Percentiles rank a stretch among this genome's conserved stretches.
phyloP scores from a whole-genome alignment of 2,113 vertebrate species.

The Rhinopithecus roxellana region DNA sequence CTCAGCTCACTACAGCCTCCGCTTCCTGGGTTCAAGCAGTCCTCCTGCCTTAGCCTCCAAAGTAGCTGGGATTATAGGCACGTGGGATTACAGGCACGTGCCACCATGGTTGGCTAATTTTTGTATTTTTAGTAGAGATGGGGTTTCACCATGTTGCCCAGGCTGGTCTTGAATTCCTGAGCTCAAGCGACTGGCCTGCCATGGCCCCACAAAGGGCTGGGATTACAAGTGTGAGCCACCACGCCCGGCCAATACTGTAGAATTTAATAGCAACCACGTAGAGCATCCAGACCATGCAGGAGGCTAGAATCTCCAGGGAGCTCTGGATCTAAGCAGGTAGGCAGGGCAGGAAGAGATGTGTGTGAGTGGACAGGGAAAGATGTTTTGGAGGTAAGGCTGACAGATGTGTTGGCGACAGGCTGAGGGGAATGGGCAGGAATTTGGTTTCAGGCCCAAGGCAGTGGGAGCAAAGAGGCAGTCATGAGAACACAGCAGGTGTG shows the following conservation, averaged over 20 bases:
- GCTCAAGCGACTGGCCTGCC: too few species aligned
- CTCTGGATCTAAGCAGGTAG: background rate
- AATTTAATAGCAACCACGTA: background rate
- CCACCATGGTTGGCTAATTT: too few species aligned
- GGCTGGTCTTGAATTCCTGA: too few species aligned
- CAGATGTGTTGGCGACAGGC: background rate
- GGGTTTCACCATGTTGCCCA: too few species aligned
- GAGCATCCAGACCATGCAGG: background rate
- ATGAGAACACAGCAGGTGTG: background rate
- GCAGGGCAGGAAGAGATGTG: background rate
- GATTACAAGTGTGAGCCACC: too few species aligned
- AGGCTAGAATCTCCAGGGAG: background rate
- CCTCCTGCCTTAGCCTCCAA: too few species aligned
- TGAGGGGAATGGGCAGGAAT: background rate
- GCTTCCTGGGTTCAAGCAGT: too few species aligned
- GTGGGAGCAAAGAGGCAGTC: background rate
- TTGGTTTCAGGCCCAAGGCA: background rate
- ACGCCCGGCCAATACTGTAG: background rate
- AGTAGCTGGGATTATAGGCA: too few species aligned
- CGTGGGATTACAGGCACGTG: too few species aligned
- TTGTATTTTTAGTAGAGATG: too few species aligned
- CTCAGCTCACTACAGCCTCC: too few species aligned
- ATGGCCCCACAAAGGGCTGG: too few species aligned
- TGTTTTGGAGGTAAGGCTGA: background rate
- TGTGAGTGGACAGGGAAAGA: background rate